Base-by-base conservation (phyloP, 2,113 vertebrate genomes). In the Neodon shergylaensis region DNA sequence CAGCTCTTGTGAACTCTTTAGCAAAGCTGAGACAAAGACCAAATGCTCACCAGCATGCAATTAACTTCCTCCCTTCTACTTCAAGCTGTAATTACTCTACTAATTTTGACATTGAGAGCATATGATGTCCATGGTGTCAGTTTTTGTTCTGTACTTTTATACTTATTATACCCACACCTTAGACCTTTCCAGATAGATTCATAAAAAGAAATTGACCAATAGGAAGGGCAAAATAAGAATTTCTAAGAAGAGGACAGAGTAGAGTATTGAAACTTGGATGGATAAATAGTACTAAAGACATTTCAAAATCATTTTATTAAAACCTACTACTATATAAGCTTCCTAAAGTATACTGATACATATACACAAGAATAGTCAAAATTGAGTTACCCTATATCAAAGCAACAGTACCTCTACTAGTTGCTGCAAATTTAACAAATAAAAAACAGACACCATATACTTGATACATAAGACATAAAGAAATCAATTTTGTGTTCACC, bases 61-160 rank as follows among this genome's bases (percentile, higher is more conserved):
- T 42, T 28, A 3, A 16, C n/a, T 19, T n/a, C 7, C 36, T 54
- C 12, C 13, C 11, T 3, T 52, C 3, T 63, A 16, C 4, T 58
- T 47, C 16, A 61, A 12, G 21, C 7, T 72, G 11, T 2, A 84
- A 3, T 54, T 54, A 16, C 26, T 47, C 42, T 8, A 61, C 26
- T 83, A 14, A 73, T 87, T 91, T 70, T 65, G 26, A 66, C 44
- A n/a, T 73, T 61, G 7, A 28, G 44, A 85, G 13, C 44, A 21
- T 0, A 2, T 52, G 42, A 17, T 58, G 0, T 13, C 65, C 39
- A 24, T 33, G 26, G 39, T 42, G 28, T 66, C 8, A n/a, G 0
- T 66, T 65, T 13, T 13, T 17, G 12, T 77, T 39, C 26, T 17
- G 36, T 28, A 44, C 1, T 1, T 28, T n/a, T n/a, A 36, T 49